These are phyloP conservation scores for Aplodontia rufa DNA, from an alignment of 2,113 vertebrate species.

Conservation along the genomic window DNA sequence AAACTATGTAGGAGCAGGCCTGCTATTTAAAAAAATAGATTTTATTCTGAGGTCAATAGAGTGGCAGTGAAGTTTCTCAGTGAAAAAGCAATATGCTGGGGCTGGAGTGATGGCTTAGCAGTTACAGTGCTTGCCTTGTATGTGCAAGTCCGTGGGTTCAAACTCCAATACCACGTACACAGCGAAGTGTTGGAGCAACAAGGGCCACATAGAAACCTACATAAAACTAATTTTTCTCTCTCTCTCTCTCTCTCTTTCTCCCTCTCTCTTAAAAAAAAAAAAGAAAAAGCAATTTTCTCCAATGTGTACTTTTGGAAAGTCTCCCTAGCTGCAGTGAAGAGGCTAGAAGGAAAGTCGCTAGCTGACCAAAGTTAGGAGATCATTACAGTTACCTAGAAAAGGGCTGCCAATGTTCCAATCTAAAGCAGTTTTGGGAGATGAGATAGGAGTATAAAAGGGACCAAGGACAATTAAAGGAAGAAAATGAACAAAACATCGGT, in stretches of 20 bases:
- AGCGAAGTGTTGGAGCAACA: too few species aligned
- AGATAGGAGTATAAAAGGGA: not conserved
- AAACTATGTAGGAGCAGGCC: not conserved
- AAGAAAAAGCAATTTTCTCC: not conserved
- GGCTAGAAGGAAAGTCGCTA: not conserved
- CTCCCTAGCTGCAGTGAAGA: not conserved
- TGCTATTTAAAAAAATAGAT: not conserved
- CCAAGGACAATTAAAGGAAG: not conserved
- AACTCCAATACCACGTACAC: too few species aligned
- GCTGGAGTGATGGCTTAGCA: too few species aligned
- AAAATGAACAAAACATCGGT: not conserved
- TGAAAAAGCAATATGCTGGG: not conserved
- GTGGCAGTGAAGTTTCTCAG: not conserved
- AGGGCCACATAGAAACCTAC: too few species aligned
- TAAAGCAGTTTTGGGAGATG: not conserved
- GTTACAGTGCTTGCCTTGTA: too few species aligned
- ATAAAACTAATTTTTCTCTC: too few species aligned
- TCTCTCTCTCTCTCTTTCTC: too few species aligned
- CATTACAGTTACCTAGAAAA: not conserved
- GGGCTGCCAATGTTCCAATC: too few species aligned
- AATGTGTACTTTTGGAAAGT: not conserved
- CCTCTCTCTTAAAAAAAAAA: too few species aligned
- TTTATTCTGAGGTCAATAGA: not conserved
- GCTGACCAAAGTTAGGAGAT: not conserved
- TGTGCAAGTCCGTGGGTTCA: too few species aligned